Evolutionary conservation across 2,797 vertebrate genomes (phyloP).

Genomic region (Ctenopoma multispine): DNA sequence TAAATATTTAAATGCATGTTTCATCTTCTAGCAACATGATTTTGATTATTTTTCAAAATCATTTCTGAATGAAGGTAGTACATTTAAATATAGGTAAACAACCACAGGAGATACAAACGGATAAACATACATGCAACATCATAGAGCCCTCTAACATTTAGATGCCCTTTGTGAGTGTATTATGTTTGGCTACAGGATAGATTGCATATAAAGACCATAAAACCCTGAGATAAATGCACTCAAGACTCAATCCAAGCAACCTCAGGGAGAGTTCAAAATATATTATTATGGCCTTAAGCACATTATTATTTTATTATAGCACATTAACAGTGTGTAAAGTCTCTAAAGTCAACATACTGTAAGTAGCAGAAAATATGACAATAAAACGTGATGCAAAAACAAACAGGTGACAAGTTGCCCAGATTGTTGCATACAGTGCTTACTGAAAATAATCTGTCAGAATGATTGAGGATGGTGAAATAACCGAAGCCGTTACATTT

Average conservation of each 20-base stretch:
- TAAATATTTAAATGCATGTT: background rate
- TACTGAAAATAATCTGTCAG: background rate
- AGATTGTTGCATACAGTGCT: background rate
- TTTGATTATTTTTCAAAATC: conserved; percentile 1
- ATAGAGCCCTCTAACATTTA: conserved; percentile 7
- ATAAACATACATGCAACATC: conserved; percentile 1
- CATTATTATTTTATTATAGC: background rate
- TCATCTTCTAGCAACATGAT: conserved; percentile 11
- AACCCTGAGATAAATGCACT: conserved; percentile 23
- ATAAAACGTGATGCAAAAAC: conserved; percentile 23
- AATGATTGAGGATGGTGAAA: too few species aligned
- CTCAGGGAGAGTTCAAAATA: background rate
- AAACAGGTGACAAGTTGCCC: conserved; percentile 7
- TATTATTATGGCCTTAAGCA: background rate
- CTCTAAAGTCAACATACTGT: conserved; percentile 2
- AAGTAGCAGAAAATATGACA: background rate
- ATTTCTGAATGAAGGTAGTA: conserved; percentile 5
- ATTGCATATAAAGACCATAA: conserved; percentile 23
- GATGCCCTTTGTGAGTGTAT: conserved; percentile 4
- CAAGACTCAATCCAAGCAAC: conserved; percentile 15
- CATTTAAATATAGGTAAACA: conserved; percentile 9
- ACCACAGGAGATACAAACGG: background rate
- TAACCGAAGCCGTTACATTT: conserved; percentile 22
- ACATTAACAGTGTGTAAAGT: conserved; percentile 16
- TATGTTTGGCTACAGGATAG: background rate